A percentile compares a stretch with the other conserved stretches of the same genome.
Evolutionary conservation across 2,113 vertebrate genomes (phyloP).

Genomic region (Paracanthobrama guichenoti): DNA sequence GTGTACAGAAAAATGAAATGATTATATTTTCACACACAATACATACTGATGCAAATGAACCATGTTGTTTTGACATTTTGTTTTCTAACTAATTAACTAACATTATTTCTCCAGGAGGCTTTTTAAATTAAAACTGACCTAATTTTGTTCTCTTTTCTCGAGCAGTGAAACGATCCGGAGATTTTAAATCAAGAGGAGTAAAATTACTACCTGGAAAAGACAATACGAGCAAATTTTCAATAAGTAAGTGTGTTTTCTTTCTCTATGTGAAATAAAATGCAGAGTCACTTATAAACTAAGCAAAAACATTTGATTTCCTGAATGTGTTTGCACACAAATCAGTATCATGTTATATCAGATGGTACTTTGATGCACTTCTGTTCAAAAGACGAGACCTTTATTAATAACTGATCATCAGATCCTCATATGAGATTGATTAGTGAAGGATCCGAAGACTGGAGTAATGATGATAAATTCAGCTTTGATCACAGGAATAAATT

Average conservation of each 20-base stretch:
- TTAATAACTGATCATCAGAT: no score
- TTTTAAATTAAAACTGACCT: not conserved
- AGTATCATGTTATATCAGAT: no score
- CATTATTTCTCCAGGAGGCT: no score
- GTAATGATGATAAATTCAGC: no score
- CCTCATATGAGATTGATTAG: no score
- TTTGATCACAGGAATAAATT: no score
- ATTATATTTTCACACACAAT: not conserved
- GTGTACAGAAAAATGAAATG: not conserved
- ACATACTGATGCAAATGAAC: not conserved
- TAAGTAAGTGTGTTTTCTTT: constrained; percentile 85
- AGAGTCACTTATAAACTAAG: not conserved
- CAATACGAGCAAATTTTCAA: constrained; percentile 98
- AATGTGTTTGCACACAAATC: not conserved
- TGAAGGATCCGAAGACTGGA: no score
- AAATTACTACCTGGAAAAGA: constrained; percentile 99
- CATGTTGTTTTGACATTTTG: not conserved
- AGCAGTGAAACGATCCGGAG: constrained; percentile 99
- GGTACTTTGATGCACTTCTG: no score
- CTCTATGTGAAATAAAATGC: not conserved
- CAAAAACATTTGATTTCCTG: not conserved
- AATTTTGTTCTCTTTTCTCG: constrained; percentile 68
- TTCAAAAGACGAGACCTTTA: no score
- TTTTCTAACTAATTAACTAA: not conserved
- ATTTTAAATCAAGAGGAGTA: constrained; percentile 99